Evolutionary conservation across 1,140 invertebrate genomes (phyloP).

Genomic region (Zaprionus camerounensis): DNA sequence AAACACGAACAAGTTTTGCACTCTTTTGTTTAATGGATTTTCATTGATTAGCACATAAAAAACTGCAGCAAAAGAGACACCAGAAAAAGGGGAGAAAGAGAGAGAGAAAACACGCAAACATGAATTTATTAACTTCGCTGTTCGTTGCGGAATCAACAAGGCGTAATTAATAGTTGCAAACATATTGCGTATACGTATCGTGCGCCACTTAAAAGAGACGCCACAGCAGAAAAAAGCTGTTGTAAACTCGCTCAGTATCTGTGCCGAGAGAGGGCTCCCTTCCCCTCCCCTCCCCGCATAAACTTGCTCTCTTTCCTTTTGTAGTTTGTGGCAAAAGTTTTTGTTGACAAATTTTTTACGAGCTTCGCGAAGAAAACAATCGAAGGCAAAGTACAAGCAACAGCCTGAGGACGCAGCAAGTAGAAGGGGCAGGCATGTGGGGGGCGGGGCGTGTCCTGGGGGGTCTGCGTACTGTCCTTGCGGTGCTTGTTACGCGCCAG

Average conservation of each 20-base stretch:
- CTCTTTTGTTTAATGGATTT: conserved; percentile 37
- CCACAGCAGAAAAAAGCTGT: conserved; percentile 10
- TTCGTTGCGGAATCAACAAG: conserved; percentile 48
- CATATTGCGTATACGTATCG: conserved; percentile 65
- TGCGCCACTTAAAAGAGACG: conserved; percentile 66
- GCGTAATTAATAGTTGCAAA: conserved; percentile 68
- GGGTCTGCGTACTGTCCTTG: conserved; percentile 30
- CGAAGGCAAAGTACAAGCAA: conserved; percentile 11
- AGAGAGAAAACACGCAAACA: conserved; percentile 24
- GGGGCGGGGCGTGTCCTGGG: neutral
- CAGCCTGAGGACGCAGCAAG: neutral
- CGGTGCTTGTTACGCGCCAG: conserved; percentile 61
- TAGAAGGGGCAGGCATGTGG: too few relatives aligned
- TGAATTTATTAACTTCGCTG: conserved; percentile 59
- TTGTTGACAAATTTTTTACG: conserved; percentile 73
- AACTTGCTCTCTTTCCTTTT: neutral
- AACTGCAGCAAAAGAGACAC: conserved; percentile 28
- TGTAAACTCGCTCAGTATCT: conserved; percentile 7
- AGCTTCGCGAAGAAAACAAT: conserved; percentile 43
- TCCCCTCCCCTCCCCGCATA: too few relatives aligned
- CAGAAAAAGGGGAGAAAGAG: neutral
- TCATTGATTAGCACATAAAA: conserved; percentile 77
- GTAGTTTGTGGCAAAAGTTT: conserved; percentile 40
- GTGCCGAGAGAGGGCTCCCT: neutral
- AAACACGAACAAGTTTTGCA: conserved; percentile 22